These are phyloP conservation scores for Ciconia boyciana DNA, from an alignment of 2,113 vertebrate species.

Conservation along the genomic window DNA sequence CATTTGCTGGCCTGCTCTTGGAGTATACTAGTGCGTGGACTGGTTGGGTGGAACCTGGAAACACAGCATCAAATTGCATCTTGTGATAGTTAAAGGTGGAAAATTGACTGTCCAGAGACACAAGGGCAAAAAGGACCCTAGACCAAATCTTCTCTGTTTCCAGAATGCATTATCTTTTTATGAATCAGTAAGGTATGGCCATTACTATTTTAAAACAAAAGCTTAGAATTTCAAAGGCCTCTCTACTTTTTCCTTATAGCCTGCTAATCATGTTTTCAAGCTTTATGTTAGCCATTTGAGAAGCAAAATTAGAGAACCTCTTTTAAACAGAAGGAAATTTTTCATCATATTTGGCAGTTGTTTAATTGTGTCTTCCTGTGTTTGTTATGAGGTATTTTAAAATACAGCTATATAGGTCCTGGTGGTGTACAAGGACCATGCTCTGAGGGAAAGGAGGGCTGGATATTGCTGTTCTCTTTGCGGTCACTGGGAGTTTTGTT, in stretches of 20 bases:
- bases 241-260: not conserved
- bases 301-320: not conserved
- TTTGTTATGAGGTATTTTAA: not conserved
- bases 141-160: not conserved
- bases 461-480: not conserved
- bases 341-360: not conserved
- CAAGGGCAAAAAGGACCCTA: not conserved
- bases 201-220: not conserved
- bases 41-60: not conserved
- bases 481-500: not conserved
- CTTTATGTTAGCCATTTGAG: not conserved
- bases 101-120: not conserved
- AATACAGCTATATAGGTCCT: not conserved
- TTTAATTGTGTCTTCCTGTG: not conserved
- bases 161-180: not conserved
- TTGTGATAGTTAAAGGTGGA: not conserved
- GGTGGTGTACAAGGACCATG: accelerated
- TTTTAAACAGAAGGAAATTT: not conserved
- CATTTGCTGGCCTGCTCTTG: not conserved
- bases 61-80: not conserved
- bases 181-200: not conserved
- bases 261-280: not conserved
- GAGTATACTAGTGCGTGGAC: accelerated
- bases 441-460: not conserved
- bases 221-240: not conserved